Percentiles rank a stretch among this genome's conserved stretches.
phyloP scores from a whole-genome alignment of 1,140 invertebrate species.

The Micrasema longulum region DNA sequence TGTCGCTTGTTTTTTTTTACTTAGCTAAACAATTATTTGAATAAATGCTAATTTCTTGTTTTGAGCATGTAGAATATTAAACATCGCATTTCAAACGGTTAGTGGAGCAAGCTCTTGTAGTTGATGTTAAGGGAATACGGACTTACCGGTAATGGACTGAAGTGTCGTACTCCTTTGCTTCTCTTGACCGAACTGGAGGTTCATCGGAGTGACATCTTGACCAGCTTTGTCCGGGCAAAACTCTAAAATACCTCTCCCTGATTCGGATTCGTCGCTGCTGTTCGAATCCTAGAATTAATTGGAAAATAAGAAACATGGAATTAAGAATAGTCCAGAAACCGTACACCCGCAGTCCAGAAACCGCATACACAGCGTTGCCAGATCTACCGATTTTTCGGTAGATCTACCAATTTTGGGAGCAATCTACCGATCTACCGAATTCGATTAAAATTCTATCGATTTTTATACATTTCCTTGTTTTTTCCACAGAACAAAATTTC shows the following conservation, averaged over 20 bases:
- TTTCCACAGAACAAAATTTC: too few relatives aligned
- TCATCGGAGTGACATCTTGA: constrained; percentile 87
- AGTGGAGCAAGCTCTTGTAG: constrained; percentile 7
- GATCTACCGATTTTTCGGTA: too few relatives aligned
- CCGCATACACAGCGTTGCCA: too few relatives aligned
- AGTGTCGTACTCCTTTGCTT: constrained; percentile 77
- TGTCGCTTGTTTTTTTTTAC: too few relatives aligned
- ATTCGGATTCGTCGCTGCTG: constrained; percentile 65
- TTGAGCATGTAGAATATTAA: not conserved
- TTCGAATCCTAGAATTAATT: constrained; percentile 61
- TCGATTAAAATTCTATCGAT: too few relatives aligned
- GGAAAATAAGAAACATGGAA: not conserved
- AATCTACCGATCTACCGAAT: too few relatives aligned
- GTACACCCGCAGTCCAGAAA: too few relatives aligned
- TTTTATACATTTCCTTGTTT: too few relatives aligned
- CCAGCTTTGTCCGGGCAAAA: constrained; percentile 91
- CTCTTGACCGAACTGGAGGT: constrained; percentile 81
- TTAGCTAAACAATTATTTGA: too few relatives aligned
- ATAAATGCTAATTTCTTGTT: not conserved
- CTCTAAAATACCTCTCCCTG: constrained; percentile 81
- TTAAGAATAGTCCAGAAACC: too few relatives aligned
- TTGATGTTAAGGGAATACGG: not conserved
- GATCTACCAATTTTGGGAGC: too few relatives aligned
- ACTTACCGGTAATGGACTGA: constrained; percentile 79
- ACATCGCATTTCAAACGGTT: not conserved